These are phyloP conservation scores for Chloroceryle inda DNA, from an alignment of 2,797 vertebrate genomes.

Conservation along the genomic window DNA sequence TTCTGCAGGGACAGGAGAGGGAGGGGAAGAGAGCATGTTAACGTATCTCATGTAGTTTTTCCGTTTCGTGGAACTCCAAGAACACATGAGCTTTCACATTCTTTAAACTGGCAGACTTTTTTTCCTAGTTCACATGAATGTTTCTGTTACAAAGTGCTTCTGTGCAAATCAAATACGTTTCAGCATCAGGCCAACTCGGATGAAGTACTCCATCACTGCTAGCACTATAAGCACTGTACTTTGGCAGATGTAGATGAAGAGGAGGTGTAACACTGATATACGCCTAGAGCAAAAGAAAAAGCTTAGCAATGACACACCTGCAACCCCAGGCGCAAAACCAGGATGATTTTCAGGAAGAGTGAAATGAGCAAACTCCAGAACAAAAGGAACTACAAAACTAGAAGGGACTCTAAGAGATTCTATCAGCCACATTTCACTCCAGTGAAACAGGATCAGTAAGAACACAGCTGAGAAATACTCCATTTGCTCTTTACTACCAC, in stretches of 20 bases:
- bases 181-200: not conserved
- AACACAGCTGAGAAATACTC: not conserved
- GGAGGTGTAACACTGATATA: not conserved
- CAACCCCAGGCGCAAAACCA: not conserved
- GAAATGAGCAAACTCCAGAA: not conserved
- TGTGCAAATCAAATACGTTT: not conserved
- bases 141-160: not conserved
- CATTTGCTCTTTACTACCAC: not conserved
- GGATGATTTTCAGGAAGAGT: not conserved
- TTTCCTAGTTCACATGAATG: not conserved
- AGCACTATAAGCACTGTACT: not conserved
- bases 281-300: not conserved
- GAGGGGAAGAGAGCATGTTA: not conserved
- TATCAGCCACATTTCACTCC: not conserved
- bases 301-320: not conserved
- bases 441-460: not conserved
- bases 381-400: not conserved
- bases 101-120: not conserved
- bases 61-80: not conserved
- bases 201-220: not conserved
- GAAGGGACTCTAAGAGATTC: not conserved
- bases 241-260: not conserved
- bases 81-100: not conserved
- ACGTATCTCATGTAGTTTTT: accelerated
- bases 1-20: slow-evolving; percentile 42